Percentiles rank a stretch among this genome's conserved stretches.
Conservation (phyloP, 2,113 vertebrate species). For the Campylomormyrus numenius region DNA sequence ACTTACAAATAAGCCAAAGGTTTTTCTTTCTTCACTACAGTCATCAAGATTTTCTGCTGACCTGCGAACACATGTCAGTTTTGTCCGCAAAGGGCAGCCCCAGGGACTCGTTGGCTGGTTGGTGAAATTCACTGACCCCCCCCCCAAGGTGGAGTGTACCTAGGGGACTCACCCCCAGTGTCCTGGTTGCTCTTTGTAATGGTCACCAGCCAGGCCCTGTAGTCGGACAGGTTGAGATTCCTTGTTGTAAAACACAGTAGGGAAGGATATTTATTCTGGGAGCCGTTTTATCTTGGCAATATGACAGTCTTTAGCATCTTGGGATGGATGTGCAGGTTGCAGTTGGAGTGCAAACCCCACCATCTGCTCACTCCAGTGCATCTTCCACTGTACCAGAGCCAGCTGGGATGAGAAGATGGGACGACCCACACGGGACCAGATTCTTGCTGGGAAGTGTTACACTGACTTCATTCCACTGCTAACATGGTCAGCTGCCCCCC, state of each 20-base stretch:
- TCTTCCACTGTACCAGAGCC: not conserved
- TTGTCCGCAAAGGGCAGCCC: no score
- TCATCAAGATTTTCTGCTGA: not conserved
- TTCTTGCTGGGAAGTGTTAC: not conserved
- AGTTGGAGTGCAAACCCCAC: not conserved
- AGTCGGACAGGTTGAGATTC: not conserved
- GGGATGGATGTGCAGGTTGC: not conserved
- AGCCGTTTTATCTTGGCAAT: not conserved
- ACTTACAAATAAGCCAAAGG: not conserved
- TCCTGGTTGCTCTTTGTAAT: not conserved
- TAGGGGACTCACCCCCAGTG: not conserved
- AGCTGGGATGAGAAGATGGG: not conserved
- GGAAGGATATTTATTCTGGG: not conserved
- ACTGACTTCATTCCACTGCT: not conserved
- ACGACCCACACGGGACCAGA: not conserved
- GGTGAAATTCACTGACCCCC: not conserved
- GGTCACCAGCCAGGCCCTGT: not conserved
- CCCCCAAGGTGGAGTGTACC: no score
- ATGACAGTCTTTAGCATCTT: not conserved
- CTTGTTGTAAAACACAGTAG: not conserved
- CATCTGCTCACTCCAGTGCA: not conserved
- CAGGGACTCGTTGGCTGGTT: not conserved
- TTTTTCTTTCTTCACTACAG: not conserved
- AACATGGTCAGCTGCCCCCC: not conserved
- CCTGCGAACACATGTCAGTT: not conserved